Evolutionary conservation across 2,113 vertebrate genomes (phyloP).

Genomic region (Phylloscopus trochilus): DNA sequence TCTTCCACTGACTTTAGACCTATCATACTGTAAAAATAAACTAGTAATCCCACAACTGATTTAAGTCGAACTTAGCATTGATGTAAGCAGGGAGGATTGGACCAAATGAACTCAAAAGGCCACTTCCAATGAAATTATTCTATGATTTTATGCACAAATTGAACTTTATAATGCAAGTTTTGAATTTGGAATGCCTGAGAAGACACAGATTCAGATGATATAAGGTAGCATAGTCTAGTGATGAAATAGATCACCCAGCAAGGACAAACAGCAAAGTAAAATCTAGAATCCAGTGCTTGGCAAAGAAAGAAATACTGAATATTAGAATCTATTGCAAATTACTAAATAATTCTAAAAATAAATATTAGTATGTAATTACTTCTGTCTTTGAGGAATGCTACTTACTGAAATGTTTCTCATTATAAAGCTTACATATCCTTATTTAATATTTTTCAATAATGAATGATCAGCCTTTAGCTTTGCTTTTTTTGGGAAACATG

Average conservation of each 20-base stretch:
- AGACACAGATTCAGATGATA: neutral
- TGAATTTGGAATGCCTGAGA: neutral
- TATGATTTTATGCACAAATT: neutral
- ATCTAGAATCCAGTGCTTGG: neutral
- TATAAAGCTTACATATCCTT: neutral
- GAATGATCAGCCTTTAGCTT: neutral
- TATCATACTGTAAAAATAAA: neutral
- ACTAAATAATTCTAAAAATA: neutral
- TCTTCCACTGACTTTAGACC: neutral
- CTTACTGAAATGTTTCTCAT: neutral
- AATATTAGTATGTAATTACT: neutral
- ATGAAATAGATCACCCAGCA: neutral
- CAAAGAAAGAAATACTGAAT: neutral
- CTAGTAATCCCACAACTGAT: neutral
- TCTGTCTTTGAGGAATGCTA: neutral
- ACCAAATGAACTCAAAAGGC: neutral
- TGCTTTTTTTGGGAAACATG: neutral
- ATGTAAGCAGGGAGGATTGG: neutral
- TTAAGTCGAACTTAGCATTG: neutral
- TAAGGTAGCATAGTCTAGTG: neutral
- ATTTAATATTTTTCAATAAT: neutral
- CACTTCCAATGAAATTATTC: neutral
- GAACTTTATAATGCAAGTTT: neutral
- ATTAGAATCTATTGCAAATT: neutral
- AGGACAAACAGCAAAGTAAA: neutral